These are phyloP conservation scores for Plectropomus leopardus DNA, from an alignment of 2,113 vertebrate genomes.

Conservation along the genomic window DNA sequence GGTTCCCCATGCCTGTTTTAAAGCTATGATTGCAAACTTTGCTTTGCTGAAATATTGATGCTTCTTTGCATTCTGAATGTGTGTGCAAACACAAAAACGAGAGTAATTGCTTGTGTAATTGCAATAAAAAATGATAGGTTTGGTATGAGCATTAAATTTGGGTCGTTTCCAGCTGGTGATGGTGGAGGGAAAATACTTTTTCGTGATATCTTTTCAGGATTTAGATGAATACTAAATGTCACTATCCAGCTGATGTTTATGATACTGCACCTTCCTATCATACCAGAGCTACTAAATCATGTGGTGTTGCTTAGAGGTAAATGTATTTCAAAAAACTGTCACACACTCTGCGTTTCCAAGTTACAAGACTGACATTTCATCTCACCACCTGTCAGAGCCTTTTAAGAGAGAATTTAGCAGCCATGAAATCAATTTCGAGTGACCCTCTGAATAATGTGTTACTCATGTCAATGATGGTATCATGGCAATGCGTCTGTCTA, in stretches of 20 bases:
- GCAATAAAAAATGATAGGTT: slow-evolving; percentile 56
- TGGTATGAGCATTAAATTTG: slow-evolving; percentile 37
- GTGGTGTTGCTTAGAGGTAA: background rate
- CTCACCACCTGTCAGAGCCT: slow-evolving; percentile 43
- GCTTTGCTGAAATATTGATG: slow-evolving; percentile 69
- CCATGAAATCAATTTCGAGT: slow-evolving; percentile 31
- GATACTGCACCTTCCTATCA: background rate
- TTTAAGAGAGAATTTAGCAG: slow-evolving; percentile 41
- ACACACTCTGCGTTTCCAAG: slow-evolving; percentile 9
- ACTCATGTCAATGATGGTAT: slow-evolving; percentile 38
- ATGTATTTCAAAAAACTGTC: background rate
- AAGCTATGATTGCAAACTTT: slow-evolving; percentile 55
- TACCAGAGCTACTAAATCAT: background rate
- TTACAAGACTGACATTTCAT: slow-evolving; percentile 34
- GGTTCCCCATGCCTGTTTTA: slow-evolving; percentile 6
- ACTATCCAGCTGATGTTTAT: background rate
- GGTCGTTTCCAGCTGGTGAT: slow-evolving; percentile 23
- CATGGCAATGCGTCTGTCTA: slow-evolving; percentile 41
- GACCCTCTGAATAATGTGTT: slow-evolving; percentile 25
- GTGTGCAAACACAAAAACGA: slow-evolving; percentile 23
- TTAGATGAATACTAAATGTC: slow-evolving; percentile 11
- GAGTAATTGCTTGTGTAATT: slow-evolving; percentile 71
- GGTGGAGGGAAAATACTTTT: background rate
- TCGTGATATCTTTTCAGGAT: background rate
- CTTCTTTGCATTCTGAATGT: slow-evolving; percentile 53